Conservation (phyloP, 2,888 invertebrate genomes). For the Patella pellucida region DNA sequence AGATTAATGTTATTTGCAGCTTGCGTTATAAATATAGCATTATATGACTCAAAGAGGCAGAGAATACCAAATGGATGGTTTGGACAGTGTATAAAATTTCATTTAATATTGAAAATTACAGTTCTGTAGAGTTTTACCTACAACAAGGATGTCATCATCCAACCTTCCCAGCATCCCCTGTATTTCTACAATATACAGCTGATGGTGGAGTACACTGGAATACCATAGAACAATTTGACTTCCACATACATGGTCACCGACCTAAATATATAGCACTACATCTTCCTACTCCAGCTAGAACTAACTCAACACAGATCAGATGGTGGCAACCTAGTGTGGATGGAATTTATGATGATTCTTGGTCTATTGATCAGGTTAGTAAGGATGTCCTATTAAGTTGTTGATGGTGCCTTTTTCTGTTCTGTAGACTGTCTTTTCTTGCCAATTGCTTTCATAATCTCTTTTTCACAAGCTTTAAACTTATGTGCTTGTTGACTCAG, state of each 20-base stretch:
- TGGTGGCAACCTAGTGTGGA: conserved; percentile 69
- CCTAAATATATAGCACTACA: conserved; percentile 65
- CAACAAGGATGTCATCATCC: conserved; percentile 62
- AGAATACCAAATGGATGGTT: too few species aligned
- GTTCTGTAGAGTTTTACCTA: conserved; percentile 70
- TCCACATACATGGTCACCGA: conserved; percentile 51
- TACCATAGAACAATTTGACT: conserved; percentile 69
- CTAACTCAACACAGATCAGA: conserved; percentile 62
- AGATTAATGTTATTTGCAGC: too few species aligned
- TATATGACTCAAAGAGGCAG: too few species aligned
- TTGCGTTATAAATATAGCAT: too few species aligned
- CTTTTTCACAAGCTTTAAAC: too few species aligned
- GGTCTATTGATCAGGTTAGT: conserved; percentile 72
- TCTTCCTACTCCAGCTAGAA: conserved; percentile 60
- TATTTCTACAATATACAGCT: conserved; percentile 70
- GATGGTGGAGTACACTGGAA: conserved; percentile 70
- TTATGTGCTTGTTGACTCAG: too few species aligned
- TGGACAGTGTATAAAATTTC: too few species aligned
- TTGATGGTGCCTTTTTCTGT: not conserved
- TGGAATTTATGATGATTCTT: conserved; percentile 64
- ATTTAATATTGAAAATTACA: conserved; percentile 37
- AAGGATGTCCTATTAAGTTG: not conserved
- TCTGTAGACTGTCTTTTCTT: not conserved
- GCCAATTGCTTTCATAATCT: not conserved
- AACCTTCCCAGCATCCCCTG: conserved; percentile 53